Base-by-base conservation (phyloP, 2,888 invertebrate genomes). In the Nephrotoma flavescens region DNA sequence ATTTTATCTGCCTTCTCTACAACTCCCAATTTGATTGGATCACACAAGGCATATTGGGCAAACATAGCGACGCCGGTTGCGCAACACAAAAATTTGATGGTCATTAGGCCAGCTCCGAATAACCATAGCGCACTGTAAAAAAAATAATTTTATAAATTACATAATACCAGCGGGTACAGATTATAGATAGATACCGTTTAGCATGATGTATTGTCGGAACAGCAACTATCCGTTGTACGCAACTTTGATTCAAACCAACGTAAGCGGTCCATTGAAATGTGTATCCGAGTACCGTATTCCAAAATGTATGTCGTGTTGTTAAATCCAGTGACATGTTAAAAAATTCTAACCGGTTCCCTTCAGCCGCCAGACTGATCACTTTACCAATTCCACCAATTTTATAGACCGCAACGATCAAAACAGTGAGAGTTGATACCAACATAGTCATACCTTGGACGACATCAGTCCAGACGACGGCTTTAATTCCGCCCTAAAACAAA, bases 221-320 rank as follows among this genome's bases (percentile, higher is more conserved):
- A n/a, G 84, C 12, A 41, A 84, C 42, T 42, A 84, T 84, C n/a
- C 84, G 84, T 84, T 84, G 84, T 5, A 84, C 84, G 42, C 84
- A 84, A 12, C 15, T 84, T 42, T 84, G 84, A 42, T 84, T 84
- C 15, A 84, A 0, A 12, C 94, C 93, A 89, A 95, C 94, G 89
- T 94, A 94, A 0, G 94, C 92, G 6, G 94, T 92, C 93, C 94
- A 94, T 87, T 94, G 92, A 6, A 93, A 89, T 83, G 93, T 92
- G 11, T 94, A 94, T 11, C 93, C 93, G 86, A 94, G 90, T 12
- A 93, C 89, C 42, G 94, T 92, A 83, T 94, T 93, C 94, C 95
- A 84, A 84, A 84, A 84, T 84, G 84, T 84, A 12, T 84, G 84
- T 42, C 84, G 84, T 3, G n/a, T 41, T 86, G 93, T 93, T 19